A percentile compares a stretch with the other conserved stretches of the same genome.
Evolutionary conservation across 2,797 vertebrate genomes (phyloP).

Genomic region (Chelmon rostratus): DNA sequence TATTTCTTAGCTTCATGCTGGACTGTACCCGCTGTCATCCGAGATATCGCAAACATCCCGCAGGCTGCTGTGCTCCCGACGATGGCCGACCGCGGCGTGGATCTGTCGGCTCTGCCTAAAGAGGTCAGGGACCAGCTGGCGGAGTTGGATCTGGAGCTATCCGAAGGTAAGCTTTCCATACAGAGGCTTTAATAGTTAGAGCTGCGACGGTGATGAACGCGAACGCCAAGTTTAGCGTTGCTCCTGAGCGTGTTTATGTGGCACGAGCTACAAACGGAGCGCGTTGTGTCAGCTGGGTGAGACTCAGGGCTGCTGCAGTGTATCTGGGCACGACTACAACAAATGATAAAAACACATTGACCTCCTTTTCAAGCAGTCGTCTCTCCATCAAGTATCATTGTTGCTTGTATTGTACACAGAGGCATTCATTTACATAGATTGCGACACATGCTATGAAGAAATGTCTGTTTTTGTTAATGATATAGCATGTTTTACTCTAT

Average conservation of each 20-base stretch:
- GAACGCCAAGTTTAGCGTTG: background rate
- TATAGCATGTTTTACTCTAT: background rate
- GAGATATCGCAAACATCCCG: slow-evolving; percentile 39
- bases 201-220: background rate
- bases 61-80: slow-evolving; percentile 63
- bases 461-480: background rate
- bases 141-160: slow-evolving; percentile 97
- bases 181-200: background rate
- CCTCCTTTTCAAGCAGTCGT: slow-evolving; percentile 58
- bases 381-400: slow-evolving; percentile 7
- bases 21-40: slow-evolving; percentile 53
- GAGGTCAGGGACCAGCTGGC: slow-evolving; percentile 97
- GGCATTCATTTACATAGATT: background rate
- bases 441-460: background rate
- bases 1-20: slow-evolving; percentile 48
- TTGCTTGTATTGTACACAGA: background rate
- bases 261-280: background rate
- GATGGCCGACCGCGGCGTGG: slow-evolving; percentile 91
- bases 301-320: slow-evolving; percentile 60
- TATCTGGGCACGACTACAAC: slow-evolving; percentile 55
- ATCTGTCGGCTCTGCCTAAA: slow-evolving; percentile 90
- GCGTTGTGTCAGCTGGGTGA: slow-evolving; percentile 41
- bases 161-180: slow-evolving; percentile 88
- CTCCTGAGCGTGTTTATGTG: background rate
- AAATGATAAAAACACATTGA: slow-evolving; percentile 65